These are phyloP conservation scores for Pampus argenteus DNA, from an alignment of 2,797 vertebrate species.

Conservation along the genomic window DNA sequence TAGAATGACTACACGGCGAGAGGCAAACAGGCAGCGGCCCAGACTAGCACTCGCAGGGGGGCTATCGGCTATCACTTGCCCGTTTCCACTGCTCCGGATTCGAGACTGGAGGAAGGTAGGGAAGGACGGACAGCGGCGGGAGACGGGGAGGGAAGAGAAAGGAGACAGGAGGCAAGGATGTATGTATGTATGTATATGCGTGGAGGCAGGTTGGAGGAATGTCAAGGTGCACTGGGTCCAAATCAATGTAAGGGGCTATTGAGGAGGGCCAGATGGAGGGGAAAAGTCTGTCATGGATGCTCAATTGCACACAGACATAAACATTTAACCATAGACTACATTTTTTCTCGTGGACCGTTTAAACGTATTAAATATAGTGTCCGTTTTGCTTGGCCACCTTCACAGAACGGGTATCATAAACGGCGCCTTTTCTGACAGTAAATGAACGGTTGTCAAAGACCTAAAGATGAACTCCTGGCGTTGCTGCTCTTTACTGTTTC, in stretches of 20 bases:
- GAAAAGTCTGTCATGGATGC: constrained; percentile 63
- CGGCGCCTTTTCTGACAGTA: constrained; percentile 31
- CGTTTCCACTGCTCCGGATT: constrained; percentile 56
- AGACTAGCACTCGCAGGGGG: constrained; percentile 73
- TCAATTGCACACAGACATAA: constrained; percentile 82
- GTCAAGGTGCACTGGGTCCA: constrained; percentile 61
- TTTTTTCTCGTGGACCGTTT: constrained; percentile 59
- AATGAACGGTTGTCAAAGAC: constrained; percentile 30
- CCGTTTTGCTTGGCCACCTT: constrained; percentile 66
- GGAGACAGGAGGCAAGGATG: constrained; percentile 43
- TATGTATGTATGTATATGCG: constrained; percentile 50
- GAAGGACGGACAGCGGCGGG: constrained; percentile 31
- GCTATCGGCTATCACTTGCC: constrained; percentile 68
- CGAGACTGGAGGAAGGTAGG: constrained; percentile 36
- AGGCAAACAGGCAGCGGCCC: constrained; percentile 66
- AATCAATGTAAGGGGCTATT: constrained; percentile 50
- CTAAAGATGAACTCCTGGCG: constrained; percentile 33
- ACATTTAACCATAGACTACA: constrained; percentile 64
- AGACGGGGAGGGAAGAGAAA: constrained; percentile 47
- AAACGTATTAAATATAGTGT: constrained; percentile 65
- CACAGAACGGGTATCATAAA: constrained; percentile 12
- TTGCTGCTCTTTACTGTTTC: constrained; percentile 28
- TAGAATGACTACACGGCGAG: constrained; percentile 65
- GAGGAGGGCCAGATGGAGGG: constrained; percentile 46
- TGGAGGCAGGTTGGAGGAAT: constrained; percentile 57